Base-by-base conservation (phyloP, 2,797 vertebrate species). In the Phaenicophaeus curvirostris region DNA sequence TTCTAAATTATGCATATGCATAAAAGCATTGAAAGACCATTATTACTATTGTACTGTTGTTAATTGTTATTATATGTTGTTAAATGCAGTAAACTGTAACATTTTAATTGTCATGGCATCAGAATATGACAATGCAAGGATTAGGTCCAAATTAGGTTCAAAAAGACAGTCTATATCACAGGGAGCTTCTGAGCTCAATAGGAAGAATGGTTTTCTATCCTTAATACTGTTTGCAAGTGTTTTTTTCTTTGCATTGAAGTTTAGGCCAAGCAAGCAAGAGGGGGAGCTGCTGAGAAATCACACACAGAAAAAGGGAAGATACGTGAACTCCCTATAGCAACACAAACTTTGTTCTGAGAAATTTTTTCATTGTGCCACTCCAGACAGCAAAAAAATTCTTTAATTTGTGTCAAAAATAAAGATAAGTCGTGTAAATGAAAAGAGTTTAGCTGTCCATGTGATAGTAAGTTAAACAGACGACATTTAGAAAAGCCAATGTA, bases 131-230 rank as follows among this genome's bases (percentile, higher is more conserved):
- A 78, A 37, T 48, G 15, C 8, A 59, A 93, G 8, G 19, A 42
- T 42, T 15, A 42, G 15, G 11, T 42, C 41, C 9, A 78, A 72
- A 28, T 71, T 35, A 67, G 15, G 13, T 48, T 19, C 25, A 42
- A 72, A 88, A 69, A 23, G 16, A 24, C 20, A 42, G 19, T 51
- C 12, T 62, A 25, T 72, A 51, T 8, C 6, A 53, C 35, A 71
- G 6, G 15, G 12, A 81, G 11, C 8, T 50, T 82, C 61, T 15
- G 9, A 65, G 6, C 18, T 82, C 44, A 33, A 31, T 5, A 72
- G 31, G 57, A 57, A 1, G 0, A 65, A 78, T 39, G 1, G 4
- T 27, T 41, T 59, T 33, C 2, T 33, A 25, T 53, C 74, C 18
- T 74, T 74, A 39, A 37, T 21, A 37, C 65, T 6, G 30, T 51